Base-by-base conservation (phyloP, 1,140 invertebrate genomes). In the Aleiodes sp. region DNA sequence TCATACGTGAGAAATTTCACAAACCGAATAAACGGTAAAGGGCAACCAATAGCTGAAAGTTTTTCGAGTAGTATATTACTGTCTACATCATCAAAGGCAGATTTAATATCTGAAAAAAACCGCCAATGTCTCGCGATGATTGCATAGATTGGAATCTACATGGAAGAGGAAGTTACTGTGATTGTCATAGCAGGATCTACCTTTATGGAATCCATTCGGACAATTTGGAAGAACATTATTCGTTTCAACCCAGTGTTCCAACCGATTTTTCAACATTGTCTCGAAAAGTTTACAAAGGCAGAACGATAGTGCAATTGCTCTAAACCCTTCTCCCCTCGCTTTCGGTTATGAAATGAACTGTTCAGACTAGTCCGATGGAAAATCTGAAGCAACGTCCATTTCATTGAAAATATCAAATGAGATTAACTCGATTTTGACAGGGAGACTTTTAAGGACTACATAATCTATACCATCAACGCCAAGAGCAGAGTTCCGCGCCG, bases 271-370 rank as follows among this genome's bases (percentile, higher is more conserved):
- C 31, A 67, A 57, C 60, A 68, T 70, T 70, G 59, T 68, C 35
- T 73, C 68, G 2, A 73, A 52, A 2, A 68, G 10, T 52, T 76
- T 76, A 37, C 56, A 66, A 0, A 75, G 3, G 14, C 63, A 73
- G 21, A 70, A 70, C 4, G 70, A 64, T 9, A 74, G 35, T 6
- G 71, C 70, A 14, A 77, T 76, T 0, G 77, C 76, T 21, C 75
- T 63, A 1, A 74, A 61, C 46, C 75, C 77, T 16, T 63, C 41
- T 1, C 33, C 14, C 62, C 74, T 72, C n/a, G 57, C 52, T 14
- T 35, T 76, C 75, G 0, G 73, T 72, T 21, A 78, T 76, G 46
- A 75, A 75, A 9, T 73, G 67, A 9, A 72, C n/a, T n/a, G n/a
- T n/a, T n/a, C n/a, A n/a, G n/a, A n/a, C n/a, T n/a, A n/a, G n/a